Conservation (phyloP, 2,797 vertebrate genomes). For the Melanotaenia maccullochi region DNA sequence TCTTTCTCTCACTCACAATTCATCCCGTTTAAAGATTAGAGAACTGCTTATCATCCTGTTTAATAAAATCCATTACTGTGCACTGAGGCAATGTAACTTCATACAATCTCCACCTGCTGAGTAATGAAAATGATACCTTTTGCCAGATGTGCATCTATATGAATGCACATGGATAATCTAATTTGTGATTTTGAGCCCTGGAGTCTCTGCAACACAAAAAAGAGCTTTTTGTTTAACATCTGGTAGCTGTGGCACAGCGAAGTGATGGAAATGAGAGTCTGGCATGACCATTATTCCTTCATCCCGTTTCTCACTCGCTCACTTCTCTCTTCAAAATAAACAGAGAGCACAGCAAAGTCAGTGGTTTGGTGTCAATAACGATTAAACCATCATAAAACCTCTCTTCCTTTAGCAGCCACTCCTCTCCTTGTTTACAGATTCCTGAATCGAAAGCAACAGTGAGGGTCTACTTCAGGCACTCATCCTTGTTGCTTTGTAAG, state of each 20-base stretch:
- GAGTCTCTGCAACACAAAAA: slow-evolving; percentile 20
- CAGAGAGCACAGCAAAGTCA: neutral
- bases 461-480: neutral
- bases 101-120: slow-evolving; percentile 29
- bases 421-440: neutral
- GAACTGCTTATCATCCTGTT: slow-evolving; percentile 2
- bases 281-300: neutral
- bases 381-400: slow-evolving; percentile 28
- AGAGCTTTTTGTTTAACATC: slow-evolving; percentile 54
- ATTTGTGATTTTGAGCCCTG: slow-evolving; percentile 19
- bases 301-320: no score
- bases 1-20: neutral
- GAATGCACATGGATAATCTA: neutral
- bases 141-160: slow-evolving; percentile 19
- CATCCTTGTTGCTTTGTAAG: slow-evolving; percentile 11
- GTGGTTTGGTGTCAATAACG: slow-evolving; percentile 44
- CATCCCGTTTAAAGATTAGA: neutral
- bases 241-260: slow-evolving; percentile 13
- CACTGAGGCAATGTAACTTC: neutral
- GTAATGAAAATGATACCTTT: slow-evolving; percentile 36
- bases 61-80: slow-evolving; percentile 24
- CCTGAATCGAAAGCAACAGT: neutral
- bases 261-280: slow-evolving; percentile 39
- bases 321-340: neutral
- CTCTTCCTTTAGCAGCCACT: neutral